Percentiles rank a stretch among this genome's conserved stretches.
Conservation (phyloP, 2,113 vertebrate species). For the Montifringilla adamsi region DNA sequence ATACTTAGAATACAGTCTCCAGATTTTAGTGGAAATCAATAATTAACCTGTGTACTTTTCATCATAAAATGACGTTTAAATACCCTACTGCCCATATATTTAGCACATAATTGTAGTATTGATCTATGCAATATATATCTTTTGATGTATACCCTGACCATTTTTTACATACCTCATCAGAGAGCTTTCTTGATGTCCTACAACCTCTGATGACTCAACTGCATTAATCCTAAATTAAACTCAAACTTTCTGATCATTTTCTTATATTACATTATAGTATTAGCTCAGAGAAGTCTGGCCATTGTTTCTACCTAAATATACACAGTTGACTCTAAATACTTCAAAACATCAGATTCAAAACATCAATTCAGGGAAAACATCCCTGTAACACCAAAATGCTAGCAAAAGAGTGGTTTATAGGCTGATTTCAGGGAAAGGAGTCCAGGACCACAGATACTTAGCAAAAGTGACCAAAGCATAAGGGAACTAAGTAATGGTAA, state of each 20-base stretch:
- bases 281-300: neutral
- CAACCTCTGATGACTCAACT: neutral
- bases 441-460: neutral
- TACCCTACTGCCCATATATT: neutral
- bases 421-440: neutral
- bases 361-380: neutral
- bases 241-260: neutral
- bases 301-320: neutral
- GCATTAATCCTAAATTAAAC: neutral
- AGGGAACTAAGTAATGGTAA: neutral
- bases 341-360: neutral
- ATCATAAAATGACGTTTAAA: neutral
- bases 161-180: neutral
- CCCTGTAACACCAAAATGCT: neutral
- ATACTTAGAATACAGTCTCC: neutral
- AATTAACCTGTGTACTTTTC: neutral
- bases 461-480: neutral
- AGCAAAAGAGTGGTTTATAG: neutral
- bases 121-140: neutral
- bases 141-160: neutral
- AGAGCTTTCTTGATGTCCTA: neutral
- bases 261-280: neutral
- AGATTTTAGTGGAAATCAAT: neutral
- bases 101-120: neutral
- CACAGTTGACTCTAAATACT: neutral